A percentile compares a stretch with the other conserved stretches of the same genome.
These are phyloP conservation scores for Apamea epomidion DNA, from an alignment of 2,888 invertebrate species.

Conservation along the genomic window DNA sequence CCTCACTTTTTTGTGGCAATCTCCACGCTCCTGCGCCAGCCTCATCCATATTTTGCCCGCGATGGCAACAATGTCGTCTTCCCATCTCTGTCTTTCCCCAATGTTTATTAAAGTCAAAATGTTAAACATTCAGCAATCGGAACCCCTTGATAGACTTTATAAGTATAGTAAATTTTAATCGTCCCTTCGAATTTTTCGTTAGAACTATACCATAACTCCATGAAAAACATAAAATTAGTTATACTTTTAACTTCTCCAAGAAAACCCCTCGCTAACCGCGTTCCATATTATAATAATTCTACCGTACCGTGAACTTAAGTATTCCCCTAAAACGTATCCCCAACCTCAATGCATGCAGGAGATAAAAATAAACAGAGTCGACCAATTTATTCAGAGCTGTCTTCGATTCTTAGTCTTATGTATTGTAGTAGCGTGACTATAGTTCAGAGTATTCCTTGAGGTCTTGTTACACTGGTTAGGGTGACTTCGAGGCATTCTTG, in stretches of 20 bases:
- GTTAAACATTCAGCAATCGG: neutral
- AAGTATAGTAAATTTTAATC: constrained; percentile 10
- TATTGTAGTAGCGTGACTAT: constrained; percentile 39
- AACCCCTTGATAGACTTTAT: constrained; percentile 2
- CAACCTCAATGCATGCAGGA: constrained; percentile 66
- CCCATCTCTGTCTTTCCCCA: neutral
- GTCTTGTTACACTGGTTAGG: constrained; percentile 66
- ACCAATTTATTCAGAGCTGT: constrained; percentile 65
- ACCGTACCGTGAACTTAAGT: constrained; percentile 56
- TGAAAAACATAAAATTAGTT: constrained; percentile 42
- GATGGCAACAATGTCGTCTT: neutral
- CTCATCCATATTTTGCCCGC: neutral
- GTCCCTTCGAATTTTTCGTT: constrained; percentile 23
- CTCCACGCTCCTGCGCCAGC: neutral
- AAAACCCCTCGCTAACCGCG: constrained; percentile 42
- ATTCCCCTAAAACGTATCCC: constrained; percentile 68
- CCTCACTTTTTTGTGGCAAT: neutral
- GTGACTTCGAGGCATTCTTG: constrained; percentile 70
- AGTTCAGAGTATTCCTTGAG: constrained; percentile 59
- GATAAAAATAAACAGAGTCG: constrained; percentile 71
- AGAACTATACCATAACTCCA: constrained; percentile 24
- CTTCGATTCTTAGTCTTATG: constrained; percentile 44
- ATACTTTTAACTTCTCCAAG: constrained; percentile 43
- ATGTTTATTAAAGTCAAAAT: neutral
- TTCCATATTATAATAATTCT: constrained; percentile 62